A percentile compares a stretch with the other conserved stretches of the same genome.
Conservation (phyloP, 1,140 invertebrate genomes). For the Zaprionus camerounensis region DNA sequence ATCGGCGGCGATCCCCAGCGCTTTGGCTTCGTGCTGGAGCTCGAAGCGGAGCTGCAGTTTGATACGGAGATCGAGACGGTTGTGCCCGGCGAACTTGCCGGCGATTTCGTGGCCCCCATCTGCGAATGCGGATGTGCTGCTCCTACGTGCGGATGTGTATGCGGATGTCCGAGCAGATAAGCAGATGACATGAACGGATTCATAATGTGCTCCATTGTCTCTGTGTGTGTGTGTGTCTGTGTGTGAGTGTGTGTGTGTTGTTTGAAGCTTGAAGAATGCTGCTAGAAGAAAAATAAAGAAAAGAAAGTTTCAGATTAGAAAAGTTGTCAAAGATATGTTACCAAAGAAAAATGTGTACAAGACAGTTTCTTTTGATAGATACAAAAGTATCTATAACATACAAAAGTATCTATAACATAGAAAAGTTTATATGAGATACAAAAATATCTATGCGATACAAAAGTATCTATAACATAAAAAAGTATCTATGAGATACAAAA, state of each 20-base stretch:
- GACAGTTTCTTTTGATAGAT: too few relatives aligned
- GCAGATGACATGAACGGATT: conserved; percentile 76
- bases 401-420: neutral
- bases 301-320: conserved; percentile 35
- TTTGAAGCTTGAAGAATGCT: conserved; percentile 20
- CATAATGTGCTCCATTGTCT: conserved; percentile 79
- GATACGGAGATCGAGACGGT: neutral
- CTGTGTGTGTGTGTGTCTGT: neutral
- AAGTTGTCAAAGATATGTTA: neutral
- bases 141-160: conserved; percentile 33
- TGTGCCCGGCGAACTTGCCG: conserved; percentile 67
- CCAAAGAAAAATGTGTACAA: neutral
- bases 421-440: too few relatives aligned
- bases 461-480: too few relatives aligned
- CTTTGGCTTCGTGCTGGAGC: conserved; percentile 56
- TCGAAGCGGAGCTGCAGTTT: neutral
- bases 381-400: neutral
- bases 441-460: too few relatives aligned
- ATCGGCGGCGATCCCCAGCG: conserved; percentile 88
- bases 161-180: conserved; percentile 65
- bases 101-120: conserved; percentile 49
- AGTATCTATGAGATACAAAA: too few relatives aligned
- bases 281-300: conserved; percentile 34
- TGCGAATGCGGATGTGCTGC: conserved; percentile 12
- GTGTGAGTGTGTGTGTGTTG: neutral